Conservation (phyloP, 2,113 vertebrate species). For the Pomatorhinus ruficollis region DNA sequence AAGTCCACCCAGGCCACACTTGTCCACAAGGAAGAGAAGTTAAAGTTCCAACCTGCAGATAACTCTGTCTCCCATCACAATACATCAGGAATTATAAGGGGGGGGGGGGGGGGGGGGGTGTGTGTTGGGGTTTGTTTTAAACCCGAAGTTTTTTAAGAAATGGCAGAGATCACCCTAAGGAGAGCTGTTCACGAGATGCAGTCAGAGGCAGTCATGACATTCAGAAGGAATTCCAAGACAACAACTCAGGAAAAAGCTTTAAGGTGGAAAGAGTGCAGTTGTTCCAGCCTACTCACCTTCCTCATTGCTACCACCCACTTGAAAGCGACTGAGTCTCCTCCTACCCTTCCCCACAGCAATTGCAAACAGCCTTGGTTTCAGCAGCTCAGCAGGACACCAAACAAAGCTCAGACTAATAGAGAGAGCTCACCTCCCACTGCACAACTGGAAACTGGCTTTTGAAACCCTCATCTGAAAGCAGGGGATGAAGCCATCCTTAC, state of each 20-base stretch:
- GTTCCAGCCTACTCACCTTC: not conserved
- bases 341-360: not conserved
- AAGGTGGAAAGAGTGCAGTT: not conserved
- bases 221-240: not conserved
- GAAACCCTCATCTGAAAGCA: not conserved
- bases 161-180: not conserved
- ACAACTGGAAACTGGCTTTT: not conserved
- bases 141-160: not conserved
- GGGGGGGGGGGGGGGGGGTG: too few relatives aligned
- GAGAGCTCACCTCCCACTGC: not conserved
- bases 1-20: slow-evolving; percentile 21
- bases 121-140: not conserved
- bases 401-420: not conserved
- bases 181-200: not conserved
- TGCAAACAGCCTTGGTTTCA: not conserved
- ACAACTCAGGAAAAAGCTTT: not conserved
- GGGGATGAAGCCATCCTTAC: not conserved
- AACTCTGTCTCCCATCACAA: not conserved
- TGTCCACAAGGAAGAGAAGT: not conserved
- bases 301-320: not conserved
- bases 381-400: not conserved
- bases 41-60: not conserved
- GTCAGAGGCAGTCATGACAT: not conserved
- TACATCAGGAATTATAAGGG: rapidly evolving
- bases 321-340: not conserved